These are phyloP conservation scores for Edolisoma coerulescens DNA, from an alignment of 2,113 vertebrate species.

Conservation along the genomic window DNA sequence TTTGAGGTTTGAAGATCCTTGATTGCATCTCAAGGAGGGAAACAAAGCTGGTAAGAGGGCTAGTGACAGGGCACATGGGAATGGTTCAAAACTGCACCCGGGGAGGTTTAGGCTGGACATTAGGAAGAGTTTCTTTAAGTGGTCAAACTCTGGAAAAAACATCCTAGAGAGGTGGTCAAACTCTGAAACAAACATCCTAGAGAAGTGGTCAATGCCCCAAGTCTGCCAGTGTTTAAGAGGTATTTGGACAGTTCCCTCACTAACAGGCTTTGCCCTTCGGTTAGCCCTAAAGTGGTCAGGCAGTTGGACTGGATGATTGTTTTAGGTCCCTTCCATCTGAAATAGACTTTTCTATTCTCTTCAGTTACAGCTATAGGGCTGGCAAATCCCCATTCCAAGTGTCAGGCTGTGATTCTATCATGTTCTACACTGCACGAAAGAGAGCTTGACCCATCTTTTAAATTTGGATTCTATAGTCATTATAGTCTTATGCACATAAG, in stretches of 20 bases:
- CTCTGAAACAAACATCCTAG: background rate
- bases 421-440: background rate
- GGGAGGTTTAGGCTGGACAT: background rate
- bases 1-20: background rate
- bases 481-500: rapidly evolving
- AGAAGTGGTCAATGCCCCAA: rapidly evolving
- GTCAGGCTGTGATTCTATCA: background rate
- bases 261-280: background rate
- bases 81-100: background rate
- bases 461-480: background rate
- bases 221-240: background rate
- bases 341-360: background rate
- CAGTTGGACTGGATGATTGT: background rate
- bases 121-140: background rate
- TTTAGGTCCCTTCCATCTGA: background rate
- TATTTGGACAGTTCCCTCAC: background rate
- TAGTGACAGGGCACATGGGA: rapidly evolving
- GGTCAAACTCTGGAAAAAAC: background rate
- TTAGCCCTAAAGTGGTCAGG: background rate
- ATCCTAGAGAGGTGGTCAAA: rapidly evolving
- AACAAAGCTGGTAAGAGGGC: background rate
- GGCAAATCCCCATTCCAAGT: rapidly evolving
- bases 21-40: rapidly evolving
- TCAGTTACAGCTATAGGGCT: background rate
- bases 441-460: background rate